Evolutionary conservation across 1,140 invertebrate species (phyloP).

Genomic region (Alviniconcha marisindica): DNA sequence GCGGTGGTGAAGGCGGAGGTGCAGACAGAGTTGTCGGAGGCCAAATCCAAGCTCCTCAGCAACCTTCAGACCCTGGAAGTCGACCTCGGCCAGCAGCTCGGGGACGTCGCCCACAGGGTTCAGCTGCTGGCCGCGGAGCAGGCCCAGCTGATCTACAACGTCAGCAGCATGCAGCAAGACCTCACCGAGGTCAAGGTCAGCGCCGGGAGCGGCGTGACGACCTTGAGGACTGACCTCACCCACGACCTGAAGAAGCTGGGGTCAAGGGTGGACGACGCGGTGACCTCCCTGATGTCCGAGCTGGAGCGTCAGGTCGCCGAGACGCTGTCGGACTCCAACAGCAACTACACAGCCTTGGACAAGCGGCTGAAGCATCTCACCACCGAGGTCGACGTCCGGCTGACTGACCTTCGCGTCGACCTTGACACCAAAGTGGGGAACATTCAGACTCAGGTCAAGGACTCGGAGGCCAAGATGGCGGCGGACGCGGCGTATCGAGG

Average conservation of each 20-base stretch:
- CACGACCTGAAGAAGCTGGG: neutral
- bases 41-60: neutral
- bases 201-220: neutral
- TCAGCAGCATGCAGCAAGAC: neutral
- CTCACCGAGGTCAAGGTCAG: neutral
- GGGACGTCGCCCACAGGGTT: neutral
- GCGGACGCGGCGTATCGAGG: neutral
- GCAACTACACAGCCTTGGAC: neutral
- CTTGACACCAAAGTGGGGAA: conserved; percentile 28
- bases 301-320: neutral
- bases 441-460: conserved; percentile 4
- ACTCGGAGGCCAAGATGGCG: neutral
- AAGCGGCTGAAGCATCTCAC: neutral
- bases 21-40: neutral
- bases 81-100: neutral
- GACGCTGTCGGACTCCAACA: neutral
- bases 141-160: conserved; percentile 17
- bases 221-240: conserved; percentile 1
- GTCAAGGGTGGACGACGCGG: neutral
- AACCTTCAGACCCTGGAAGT: neutral
- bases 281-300: neutral
- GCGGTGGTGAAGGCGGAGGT: conserved; percentile 17
- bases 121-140: conserved; percentile 5
- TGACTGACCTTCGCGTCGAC: conserved; percentile 10
- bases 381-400: neutral